Evolutionary conservation across 2,888 invertebrate genomes (phyloP).

Genomic region (Epinotia brunnichana): DNA sequence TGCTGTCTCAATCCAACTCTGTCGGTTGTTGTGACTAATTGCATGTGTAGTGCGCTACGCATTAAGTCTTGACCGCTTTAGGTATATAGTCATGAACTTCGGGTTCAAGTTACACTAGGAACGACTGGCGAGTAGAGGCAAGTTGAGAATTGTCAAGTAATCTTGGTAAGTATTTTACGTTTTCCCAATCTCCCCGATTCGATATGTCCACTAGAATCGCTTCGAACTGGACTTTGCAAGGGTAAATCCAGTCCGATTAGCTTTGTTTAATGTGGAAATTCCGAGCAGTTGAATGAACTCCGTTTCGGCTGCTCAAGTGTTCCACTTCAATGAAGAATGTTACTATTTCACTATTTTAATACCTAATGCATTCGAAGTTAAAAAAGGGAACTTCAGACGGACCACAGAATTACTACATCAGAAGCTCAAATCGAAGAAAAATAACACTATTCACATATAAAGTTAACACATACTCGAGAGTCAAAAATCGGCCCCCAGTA

Average conservation of each 20-base stretch:
- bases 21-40: too few species aligned
- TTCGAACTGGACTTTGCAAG: slow-evolving; percentile 4
- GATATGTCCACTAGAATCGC: slow-evolving; percentile 9
- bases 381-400: too few species aligned
- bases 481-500: too few species aligned
- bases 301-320: slow-evolving; percentile 2
- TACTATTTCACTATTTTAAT: neutral
- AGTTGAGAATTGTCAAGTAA: neutral
- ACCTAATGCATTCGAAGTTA: neutral
- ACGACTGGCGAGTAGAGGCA: neutral
- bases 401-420: too few species aligned
- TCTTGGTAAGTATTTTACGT: neutral
- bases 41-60: too few species aligned
- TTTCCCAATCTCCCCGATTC: slow-evolving; percentile 30
- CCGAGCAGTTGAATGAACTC: slow-evolving; percentile 20
- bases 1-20: too few species aligned
- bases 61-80: too few species aligned
- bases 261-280: slow-evolving; percentile 14
- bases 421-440: too few species aligned
- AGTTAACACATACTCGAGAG: too few species aligned
- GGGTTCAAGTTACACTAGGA: neutral
- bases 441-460: too few species aligned
- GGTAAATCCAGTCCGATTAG: slow-evolving; percentile 17
- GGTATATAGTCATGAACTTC: neutral
- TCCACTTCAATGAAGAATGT: neutral